These are phyloP conservation scores for Arenicola marina DNA, from an alignment of 2,888 invertebrate genomes.

Conservation along the genomic window DNA sequence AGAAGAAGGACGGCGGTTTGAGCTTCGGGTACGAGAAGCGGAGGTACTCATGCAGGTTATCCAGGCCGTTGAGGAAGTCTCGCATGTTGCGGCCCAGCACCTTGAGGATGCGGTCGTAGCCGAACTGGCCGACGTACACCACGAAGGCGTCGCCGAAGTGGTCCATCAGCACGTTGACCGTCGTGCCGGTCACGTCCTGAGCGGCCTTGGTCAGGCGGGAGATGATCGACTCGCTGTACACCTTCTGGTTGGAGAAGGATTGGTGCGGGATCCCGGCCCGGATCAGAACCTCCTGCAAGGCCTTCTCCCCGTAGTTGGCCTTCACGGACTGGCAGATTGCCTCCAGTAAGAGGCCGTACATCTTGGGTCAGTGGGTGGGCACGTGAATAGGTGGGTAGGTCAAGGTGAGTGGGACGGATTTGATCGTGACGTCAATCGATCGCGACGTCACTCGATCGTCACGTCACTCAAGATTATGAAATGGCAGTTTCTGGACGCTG, in stretches of 20 bases:
- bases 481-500: too few relatives aligned
- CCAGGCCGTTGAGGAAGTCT: conserved; percentile 90
- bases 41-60: conserved; percentile 95
- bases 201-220: conserved; percentile 76
- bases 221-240: conserved; percentile 88
- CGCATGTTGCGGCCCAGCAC: conserved; percentile 83
- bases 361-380: too few relatives aligned
- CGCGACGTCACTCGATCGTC: too few relatives aligned
- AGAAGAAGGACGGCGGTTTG: conserved; percentile 93
- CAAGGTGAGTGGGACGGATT: too few relatives aligned
- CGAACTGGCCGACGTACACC: conserved; percentile 88
- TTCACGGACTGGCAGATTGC: conserved; percentile 92
- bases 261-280: conserved; percentile 84
- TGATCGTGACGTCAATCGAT: too few relatives aligned
- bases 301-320: conserved; percentile 89
- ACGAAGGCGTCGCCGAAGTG: conserved; percentile 94
- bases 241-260: conserved; percentile 77
- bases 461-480: too few relatives aligned
- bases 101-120: conserved; percentile 73
- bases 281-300: conserved; percentile 86
- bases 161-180: conserved; percentile 88
- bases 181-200: conserved; percentile 71
- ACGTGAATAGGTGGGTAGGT: too few relatives aligned
- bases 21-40: conserved; percentile 91
- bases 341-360: conserved; percentile 96